Percentiles rank a stretch among this genome's conserved stretches.
phyloP scores from a whole-genome alignment of 2,888 invertebrate species.

The Tachina lurida region DNA sequence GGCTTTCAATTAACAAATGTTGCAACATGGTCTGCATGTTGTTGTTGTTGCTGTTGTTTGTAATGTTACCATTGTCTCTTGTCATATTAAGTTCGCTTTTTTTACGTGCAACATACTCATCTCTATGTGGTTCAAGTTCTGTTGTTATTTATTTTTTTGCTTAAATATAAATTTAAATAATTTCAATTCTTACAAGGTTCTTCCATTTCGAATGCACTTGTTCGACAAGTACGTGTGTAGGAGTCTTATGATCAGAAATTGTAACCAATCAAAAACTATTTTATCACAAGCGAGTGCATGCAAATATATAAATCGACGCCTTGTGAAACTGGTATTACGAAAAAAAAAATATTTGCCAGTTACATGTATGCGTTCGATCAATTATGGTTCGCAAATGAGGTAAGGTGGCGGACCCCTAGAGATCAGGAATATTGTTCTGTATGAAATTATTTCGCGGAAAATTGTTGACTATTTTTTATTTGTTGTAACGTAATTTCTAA shows the following conservation, averaged over 20 bases:
- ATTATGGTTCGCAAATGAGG: not conserved
- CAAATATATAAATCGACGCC: not conserved
- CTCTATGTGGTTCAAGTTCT: constrained; percentile 9
- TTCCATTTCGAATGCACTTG: constrained; percentile 70
- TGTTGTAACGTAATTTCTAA: no score
- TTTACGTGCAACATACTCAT: constrained; percentile 13
- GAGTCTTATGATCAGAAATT: constrained; percentile 66
- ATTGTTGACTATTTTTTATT: no score
- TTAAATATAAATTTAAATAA: constrained; percentile 68
- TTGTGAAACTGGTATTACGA: constrained; percentile 21
- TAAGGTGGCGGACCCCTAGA: no score
- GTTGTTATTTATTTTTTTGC: constrained; percentile 16
- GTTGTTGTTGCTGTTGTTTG: not conserved
- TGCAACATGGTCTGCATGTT: constrained; percentile 30
- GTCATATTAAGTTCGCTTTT: constrained; percentile 28
- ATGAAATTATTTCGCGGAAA: no score
- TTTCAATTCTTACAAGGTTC: constrained; percentile 68
- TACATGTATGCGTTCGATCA: not conserved
- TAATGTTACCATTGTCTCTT: constrained; percentile 19
- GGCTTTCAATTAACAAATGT: constrained; percentile 45
- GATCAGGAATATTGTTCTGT: no score
- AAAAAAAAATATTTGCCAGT: constrained; percentile 3
- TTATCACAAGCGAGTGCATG: not conserved
- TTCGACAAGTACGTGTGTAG: constrained; percentile 68
- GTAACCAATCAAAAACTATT: constrained; percentile 62